Percentiles rank a stretch among this genome's conserved stretches.
Evolutionary conservation across 2,797 vertebrate species (phyloP).

Genomic region (Chrysocyon brachyurus): DNA sequence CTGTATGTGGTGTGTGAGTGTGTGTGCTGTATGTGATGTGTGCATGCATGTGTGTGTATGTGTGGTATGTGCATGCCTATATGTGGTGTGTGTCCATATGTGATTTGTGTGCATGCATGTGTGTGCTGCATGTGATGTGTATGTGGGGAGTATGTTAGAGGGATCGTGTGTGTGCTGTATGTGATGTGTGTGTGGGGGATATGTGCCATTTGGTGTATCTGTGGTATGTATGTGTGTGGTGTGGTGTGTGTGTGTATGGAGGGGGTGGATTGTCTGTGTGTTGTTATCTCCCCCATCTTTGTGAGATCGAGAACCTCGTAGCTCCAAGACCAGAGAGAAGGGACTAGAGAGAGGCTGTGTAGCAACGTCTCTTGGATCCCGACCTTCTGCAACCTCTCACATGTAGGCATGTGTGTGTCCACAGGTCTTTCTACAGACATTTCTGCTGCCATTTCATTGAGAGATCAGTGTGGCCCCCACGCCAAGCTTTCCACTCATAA

Average conservation of each 20-base stretch:
- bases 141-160: background rate
- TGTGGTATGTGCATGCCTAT: background rate
- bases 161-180: background rate
- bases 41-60: background rate
- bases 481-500: background rate
- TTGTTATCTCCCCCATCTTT: background rate
- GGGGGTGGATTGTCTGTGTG: background rate
- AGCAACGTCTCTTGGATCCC: background rate
- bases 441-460: background rate
- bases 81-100: too few species aligned
- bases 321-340: background rate
- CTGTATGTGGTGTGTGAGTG: too few species aligned
- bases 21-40: background rate
- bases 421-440: background rate
- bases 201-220: too few species aligned
- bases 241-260: too few species aligned
- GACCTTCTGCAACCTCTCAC: background rate
- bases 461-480: rapidly evolving
- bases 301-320: too few species aligned
- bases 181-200: too few species aligned
- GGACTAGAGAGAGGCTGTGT: background rate
- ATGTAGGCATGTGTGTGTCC: rapidly evolving
- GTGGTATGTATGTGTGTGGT: background rate
- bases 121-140: too few species aligned
- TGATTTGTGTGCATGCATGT: background rate